Conservation (phyloP, 2,113 vertebrate species). For the Prietella phreatophila region DNA sequence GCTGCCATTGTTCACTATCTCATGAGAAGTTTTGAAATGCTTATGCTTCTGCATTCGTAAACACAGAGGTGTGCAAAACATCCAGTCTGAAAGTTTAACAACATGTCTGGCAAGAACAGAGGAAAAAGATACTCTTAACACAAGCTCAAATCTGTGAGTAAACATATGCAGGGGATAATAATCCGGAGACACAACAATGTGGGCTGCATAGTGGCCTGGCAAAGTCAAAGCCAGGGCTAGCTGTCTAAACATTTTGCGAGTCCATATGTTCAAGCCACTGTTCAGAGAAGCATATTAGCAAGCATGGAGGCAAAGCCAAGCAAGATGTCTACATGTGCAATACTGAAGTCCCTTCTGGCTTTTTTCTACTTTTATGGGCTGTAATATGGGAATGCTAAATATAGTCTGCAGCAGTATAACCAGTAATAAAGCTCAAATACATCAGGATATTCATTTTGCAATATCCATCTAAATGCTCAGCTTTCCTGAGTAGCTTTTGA, state of each 20-base stretch:
- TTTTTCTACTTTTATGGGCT: not conserved
- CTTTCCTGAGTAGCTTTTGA: not conserved
- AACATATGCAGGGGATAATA: not conserved
- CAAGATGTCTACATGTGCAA: not conserved
- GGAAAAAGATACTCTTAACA: not conserved
- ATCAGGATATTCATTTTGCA: not conserved
- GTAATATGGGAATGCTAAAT: not conserved
- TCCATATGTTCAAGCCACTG: conserved; percentile 15
- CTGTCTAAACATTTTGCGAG: not conserved
- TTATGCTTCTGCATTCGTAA: not conserved
- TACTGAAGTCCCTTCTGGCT: not conserved
- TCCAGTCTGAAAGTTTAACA: not conserved
- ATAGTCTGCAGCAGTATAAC: not conserved
- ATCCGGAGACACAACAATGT: conserved; percentile 13
- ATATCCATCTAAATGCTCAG: not conserved
- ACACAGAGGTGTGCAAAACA: not conserved
- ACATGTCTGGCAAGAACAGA: not conserved
- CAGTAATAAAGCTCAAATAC: not conserved
- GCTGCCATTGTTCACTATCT: not conserved
- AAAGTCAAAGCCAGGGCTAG: conserved; percentile 11
- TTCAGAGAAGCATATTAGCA: conserved; percentile 4
- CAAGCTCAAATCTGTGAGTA: not conserved
- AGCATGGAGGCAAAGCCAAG: not conserved
- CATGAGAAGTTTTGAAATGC: not conserved
- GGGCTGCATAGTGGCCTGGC: not conserved